Base-by-base conservation (phyloP, 2,797 vertebrate genomes). In the Gymnocypris eckloni region DNA sequence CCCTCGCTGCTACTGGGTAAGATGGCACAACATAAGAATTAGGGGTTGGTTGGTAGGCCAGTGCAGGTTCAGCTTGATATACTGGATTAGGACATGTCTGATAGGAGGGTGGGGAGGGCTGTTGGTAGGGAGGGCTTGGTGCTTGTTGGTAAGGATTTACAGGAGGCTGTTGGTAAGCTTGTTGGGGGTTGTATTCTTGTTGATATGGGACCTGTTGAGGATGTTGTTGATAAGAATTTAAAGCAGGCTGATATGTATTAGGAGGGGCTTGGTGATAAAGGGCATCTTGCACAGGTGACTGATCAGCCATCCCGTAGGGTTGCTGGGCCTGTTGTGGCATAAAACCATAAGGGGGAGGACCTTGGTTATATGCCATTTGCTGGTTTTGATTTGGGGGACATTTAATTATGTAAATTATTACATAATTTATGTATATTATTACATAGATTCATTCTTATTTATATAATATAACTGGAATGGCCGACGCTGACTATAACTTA, bases 1-100 rank as follows among this genome's bases (percentile, higher is more conserved):
- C 95, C 93, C 96, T 96, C 64, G 95, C 93, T 89, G 95, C 96
- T 33, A 95, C 82, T 5, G 96, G 93, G 82, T 93, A 94, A 85
- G 89, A 92, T 25, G 92, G 90, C 75, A 93, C 94, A 81, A 92
- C 92, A 22, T 92, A 96, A 41, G 92, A 94, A 79, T 95, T 95
- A 6, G 94, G 95, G 89, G 91, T 88, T 41, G 94, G 81, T 94
- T 96, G 69, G 87, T 92, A 95, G 75, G 91, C 87, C 48, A 82
- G 86, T 83, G 93, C 94, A 76, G 93, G 88, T 69, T 92, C 81
- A 86, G 93, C 88, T 84, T 92, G 67, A 88, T 88, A 91, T 69
- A 82, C 59, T 77, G 83, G 71, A 66, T 75, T 90, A 45, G 86
- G 86, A 45, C 85, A 84, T 83, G 86, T 66, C 79, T 91, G 90